phyloP scores from a whole-genome alignment of 2,888 invertebrate species.

The Machimus atricapillus region DNA sequence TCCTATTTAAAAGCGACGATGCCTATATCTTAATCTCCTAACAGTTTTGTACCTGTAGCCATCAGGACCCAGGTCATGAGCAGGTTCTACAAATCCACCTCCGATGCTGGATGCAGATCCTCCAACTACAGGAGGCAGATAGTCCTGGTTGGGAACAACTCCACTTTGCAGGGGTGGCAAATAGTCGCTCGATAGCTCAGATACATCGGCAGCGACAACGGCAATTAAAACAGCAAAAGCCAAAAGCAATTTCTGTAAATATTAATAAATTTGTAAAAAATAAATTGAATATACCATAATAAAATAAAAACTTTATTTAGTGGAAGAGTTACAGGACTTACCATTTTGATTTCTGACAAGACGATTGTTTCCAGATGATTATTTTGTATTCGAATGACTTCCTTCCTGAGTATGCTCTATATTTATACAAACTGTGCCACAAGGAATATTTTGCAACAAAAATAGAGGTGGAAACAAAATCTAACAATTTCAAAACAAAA shows the following conservation, averaged over 20 bases:
- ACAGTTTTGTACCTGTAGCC: conserved; percentile 21
- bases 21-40: neutral
- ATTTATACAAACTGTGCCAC: conserved; percentile 3
- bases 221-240: neutral
- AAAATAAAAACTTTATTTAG: neutral
- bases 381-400: neutral
- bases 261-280: neutral
- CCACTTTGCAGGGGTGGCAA: neutral
- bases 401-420: neutral
- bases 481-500: neutral
- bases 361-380: neutral
- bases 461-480: conserved; percentile 3
- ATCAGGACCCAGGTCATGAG: conserved; percentile 1
- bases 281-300: neutral
- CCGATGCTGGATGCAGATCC: neutral
- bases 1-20: neutral
- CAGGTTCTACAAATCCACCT: neutral
- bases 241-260: neutral
- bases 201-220: neutral
- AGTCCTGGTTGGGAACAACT: neutral
- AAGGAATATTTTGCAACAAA: neutral
- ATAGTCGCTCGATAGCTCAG: conserved; percentile 9
- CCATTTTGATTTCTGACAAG: neutral
- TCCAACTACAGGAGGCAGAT: neutral
- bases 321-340: neutral